These are phyloP conservation scores for Agonum fuliginosum DNA, from an alignment of 2,888 invertebrate species.

Conservation along the genomic window DNA sequence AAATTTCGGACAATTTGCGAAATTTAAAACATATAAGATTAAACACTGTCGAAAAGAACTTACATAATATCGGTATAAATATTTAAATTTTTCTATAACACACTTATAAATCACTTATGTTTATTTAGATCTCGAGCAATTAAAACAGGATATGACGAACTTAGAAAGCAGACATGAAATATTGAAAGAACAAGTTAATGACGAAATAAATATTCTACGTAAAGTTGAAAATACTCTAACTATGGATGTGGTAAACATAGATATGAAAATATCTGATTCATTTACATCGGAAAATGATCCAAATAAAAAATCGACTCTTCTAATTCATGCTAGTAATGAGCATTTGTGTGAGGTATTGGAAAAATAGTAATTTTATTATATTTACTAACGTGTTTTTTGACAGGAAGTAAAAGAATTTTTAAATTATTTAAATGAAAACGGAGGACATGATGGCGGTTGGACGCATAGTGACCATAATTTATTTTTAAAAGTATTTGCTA, in stretches of 20 bases:
- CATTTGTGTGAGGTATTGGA: constrained; percentile 64
- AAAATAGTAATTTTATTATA: neutral
- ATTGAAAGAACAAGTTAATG: constrained; percentile 64
- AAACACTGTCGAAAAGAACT: constrained; percentile 63
- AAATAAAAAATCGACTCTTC: constrained; percentile 51
- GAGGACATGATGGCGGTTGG: constrained; percentile 77
- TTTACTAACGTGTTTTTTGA: constrained; percentile 62
- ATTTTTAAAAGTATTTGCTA: constrained; percentile 72
- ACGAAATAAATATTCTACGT: constrained; percentile 64
- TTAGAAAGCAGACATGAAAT: constrained; percentile 67
- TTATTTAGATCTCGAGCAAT: constrained; percentile 67
- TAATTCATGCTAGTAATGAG: constrained; percentile 25
- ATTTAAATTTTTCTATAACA: neutral
- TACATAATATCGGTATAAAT: constrained; percentile 62
- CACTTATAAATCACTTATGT: too few relatives aligned
- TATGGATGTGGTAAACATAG: constrained; percentile 66
- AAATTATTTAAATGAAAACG: constrained; percentile 74
- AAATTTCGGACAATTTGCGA: constrained; percentile 62
- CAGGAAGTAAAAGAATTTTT: constrained; percentile 76
- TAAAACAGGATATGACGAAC: constrained; percentile 67
- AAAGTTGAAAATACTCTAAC: constrained; percentile 65
- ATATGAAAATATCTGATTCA: constrained; percentile 67
- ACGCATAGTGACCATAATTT: constrained; percentile 75
- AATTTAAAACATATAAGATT: constrained; percentile 63
- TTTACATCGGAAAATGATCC: constrained; percentile 64